phyloP scores from a whole-genome alignment of 2,888 invertebrate species.

The Drosophila monieri region DNA sequence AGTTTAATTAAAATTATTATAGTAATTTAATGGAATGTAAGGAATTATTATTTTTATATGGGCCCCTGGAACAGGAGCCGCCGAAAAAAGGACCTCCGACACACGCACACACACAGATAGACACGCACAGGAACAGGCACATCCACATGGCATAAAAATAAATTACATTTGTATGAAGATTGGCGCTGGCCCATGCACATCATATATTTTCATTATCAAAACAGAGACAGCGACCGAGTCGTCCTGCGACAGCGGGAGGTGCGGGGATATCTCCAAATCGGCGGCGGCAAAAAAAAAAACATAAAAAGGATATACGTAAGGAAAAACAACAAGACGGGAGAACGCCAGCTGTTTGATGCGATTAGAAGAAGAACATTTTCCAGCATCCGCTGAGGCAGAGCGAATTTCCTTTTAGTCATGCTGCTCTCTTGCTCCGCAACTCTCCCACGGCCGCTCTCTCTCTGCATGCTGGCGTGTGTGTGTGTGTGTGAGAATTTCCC shows the following conservation, averaged over 20 bases:
- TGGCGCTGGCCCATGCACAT: conserved; percentile 74
- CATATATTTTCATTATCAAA: conserved; percentile 81
- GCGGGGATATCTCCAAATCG: conserved; percentile 26
- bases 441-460: neutral
- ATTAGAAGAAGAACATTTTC: conserved; percentile 47
- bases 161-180: conserved; percentile 80
- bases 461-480: neutral
- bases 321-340: conserved; percentile 9
- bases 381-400: conserved; percentile 37
- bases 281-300: conserved; percentile 49
- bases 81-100: conserved; percentile 10
- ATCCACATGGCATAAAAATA: conserved; percentile 67
- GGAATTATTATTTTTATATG: conserved; percentile 75
- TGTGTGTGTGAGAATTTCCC: conserved; percentile 15
- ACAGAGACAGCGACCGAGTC: conserved; percentile 61
- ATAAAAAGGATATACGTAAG: conserved; percentile 34
- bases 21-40: conserved; percentile 78
- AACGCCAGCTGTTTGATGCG: conserved; percentile 73
- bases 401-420: conserved; percentile 40
- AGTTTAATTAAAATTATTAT: conserved; percentile 79
- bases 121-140: conserved; percentile 13
- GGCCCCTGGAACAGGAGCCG: conserved; percentile 8
- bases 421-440: neutral
- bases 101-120: conserved; percentile 13
- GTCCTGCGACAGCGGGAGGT: conserved; percentile 23